Evolutionary conservation across 2,888 invertebrate genomes (phyloP), one percentile per base, ranked within the genome.

Genomic region (Ichneumon xanthorius): DNA sequence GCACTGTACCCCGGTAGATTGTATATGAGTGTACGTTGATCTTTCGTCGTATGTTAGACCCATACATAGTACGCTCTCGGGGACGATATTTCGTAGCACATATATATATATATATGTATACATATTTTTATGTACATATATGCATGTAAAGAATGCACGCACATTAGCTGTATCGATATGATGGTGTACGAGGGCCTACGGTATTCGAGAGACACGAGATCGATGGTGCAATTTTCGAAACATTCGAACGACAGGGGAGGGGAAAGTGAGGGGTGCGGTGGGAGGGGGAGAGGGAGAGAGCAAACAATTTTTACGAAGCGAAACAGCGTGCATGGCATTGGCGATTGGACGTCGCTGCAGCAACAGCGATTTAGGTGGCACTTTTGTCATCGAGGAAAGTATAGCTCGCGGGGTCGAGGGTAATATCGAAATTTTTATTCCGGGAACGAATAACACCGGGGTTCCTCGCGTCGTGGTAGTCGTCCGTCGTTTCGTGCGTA

Each of bases 141-240:
- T 63, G 75, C 48, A 33, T 55, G 63, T 61, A 40, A 63, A 30
- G 63, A 19, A 68, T 48, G 53, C 55, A 63, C 73, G 79, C 71
- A 50, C 26, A 55, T n/a, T 19, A 7, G 22, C 19, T 53, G 45
- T 50, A 70, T 76, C 48, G 68, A 70, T 80, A 76, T 76, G 63
- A 73, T 48, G 67, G 70, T 68, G 50, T 68, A 73, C 65, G 45
- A 6, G 73, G 33, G 45, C 14, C 48, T 26, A 76, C 65, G 33
- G 67, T 67, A 58, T 71, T 48, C 70, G n/a, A 53, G 75, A 68
- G 81, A 33, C 63, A 48, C 33, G 78, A 86, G 84, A 87, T 87
- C 84, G 83, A 85, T 85, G 82, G 84, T 50, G 82, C 78, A 87
- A 86, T 87, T 84, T 87, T 86, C 72, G 77, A 80, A 76, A 78